Conservation (phyloP, 1,140 invertebrate genomes). For the Marisa cornuarietis region DNA sequence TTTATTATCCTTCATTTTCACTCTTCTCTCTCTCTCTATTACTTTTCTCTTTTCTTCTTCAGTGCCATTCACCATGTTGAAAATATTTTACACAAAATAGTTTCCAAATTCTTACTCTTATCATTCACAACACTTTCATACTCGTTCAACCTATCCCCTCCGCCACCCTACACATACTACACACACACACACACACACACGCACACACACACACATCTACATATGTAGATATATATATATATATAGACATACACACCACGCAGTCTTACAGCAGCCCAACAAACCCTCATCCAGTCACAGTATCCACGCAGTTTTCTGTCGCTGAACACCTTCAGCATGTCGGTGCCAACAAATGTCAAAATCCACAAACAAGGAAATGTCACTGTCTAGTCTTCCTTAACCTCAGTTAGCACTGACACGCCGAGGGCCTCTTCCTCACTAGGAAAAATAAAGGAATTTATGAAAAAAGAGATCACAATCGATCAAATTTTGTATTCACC, state of each 20-base stretch:
- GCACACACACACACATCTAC: slow-evolving; percentile 1
- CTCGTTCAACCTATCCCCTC: too few species aligned
- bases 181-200: background rate
- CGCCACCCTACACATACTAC: background rate
- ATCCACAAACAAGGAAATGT: background rate
- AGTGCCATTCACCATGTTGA: background rate
- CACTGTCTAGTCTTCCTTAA: background rate
- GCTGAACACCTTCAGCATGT: background rate
- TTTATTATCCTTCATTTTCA: background rate
- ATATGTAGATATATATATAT: background rate
- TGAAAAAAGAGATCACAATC: too few species aligned
- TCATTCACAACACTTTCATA: slow-evolving; percentile 1
- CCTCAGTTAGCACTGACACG: too few species aligned
- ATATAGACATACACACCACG: background rate
- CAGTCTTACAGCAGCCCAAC: background rate
- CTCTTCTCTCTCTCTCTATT: background rate
- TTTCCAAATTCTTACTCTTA: background rate
- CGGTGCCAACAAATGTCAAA: background rate
- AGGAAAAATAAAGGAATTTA: too few species aligned
- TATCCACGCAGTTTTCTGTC: background rate
- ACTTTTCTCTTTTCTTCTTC: slow-evolving; percentile 5
- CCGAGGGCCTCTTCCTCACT: too few species aligned
- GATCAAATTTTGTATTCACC: too few species aligned
- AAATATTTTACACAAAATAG: background rate
- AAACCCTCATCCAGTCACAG: background rate